phyloP scores from a whole-genome alignment of 2,797 vertebrate genomes.

The Neopelma chrysocephalum region DNA sequence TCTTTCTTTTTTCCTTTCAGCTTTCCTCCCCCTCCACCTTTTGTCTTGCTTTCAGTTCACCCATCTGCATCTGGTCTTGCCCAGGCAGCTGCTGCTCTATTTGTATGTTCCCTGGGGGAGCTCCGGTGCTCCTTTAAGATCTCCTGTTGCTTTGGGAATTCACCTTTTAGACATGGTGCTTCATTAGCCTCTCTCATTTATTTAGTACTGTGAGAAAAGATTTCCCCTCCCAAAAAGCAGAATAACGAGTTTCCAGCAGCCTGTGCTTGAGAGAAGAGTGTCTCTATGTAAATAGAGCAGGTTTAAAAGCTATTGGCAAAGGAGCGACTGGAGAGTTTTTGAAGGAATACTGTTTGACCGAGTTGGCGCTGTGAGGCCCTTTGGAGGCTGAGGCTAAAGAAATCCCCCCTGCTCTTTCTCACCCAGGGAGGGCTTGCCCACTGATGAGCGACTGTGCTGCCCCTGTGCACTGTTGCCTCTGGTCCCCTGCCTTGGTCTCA shows the following conservation, averaged over 20 bases:
- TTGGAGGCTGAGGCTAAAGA: not conserved
- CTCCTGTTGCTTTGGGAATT: conserved; percentile 66
- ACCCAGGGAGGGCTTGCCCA: not conserved
- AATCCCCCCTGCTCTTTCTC: not conserved
- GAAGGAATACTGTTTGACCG: conserved; percentile 4
- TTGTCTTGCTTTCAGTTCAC: conserved; percentile 44
- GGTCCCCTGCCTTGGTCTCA: not conserved
- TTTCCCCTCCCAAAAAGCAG: conserved; percentile 58
- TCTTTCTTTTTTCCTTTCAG: not conserved
- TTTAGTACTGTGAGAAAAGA: conserved; percentile 59
- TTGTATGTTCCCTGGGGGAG: conserved; percentile 48
- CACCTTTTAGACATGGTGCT: conserved; percentile 62
- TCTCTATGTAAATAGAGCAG: conserved; percentile 40
- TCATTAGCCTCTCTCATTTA: conserved; percentile 50
- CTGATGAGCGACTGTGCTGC: not conserved
- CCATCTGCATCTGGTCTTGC: conserved; percentile 57
- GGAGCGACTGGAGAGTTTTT: conserved; percentile 29
- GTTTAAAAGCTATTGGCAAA: conserved; percentile 48
- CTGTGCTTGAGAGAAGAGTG: conserved; percentile 23
- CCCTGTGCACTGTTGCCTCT: not conserved
- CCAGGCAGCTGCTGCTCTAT: conserved; percentile 44
- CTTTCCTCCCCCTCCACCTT: not conserved
- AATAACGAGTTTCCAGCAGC: conserved; percentile 42
- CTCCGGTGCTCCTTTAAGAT: conserved; percentile 34
- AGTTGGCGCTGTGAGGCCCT: conserved; percentile 1